Percentiles rank a stretch among this genome's conserved stretches.
Conservation (phyloP, 2,888 invertebrate genomes). For the Diloba caeruleocephala region DNA sequence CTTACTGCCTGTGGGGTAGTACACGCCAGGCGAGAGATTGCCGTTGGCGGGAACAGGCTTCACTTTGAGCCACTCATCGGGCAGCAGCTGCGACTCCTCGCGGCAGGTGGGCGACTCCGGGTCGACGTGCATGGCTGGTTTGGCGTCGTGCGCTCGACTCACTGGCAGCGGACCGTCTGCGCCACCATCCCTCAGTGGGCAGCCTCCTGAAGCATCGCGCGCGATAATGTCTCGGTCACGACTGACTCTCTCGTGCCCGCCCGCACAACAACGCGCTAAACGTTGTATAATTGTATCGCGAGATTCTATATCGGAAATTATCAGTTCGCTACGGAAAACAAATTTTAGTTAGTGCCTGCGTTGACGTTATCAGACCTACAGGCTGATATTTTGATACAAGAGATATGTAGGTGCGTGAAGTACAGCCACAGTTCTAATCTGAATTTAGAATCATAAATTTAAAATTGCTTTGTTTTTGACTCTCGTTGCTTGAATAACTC, state of each 20-base stretch:
- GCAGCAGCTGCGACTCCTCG: conserved; percentile 84
- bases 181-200: conserved; percentile 77
- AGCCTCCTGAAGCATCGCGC: conserved; percentile 85
- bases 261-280: conserved; percentile 81
- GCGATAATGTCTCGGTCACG: conserved; percentile 88
- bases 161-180: conserved; percentile 72
- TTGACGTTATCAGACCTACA: conserved; percentile 72
- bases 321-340: conserved; percentile 84
- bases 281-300: conserved; percentile 86
- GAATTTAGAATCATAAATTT: conserved; percentile 1
- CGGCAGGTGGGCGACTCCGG: conserved; percentile 85
- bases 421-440: neutral
- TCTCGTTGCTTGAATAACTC: conserved; percentile 18
- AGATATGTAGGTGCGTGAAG: conserved; percentile 4
- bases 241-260: conserved; percentile 78
- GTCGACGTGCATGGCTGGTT: conserved; percentile 81
- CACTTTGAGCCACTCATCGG: conserved; percentile 86
- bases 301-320: conserved; percentile 86
- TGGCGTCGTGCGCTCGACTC: conserved; percentile 78
- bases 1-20: conserved; percentile 86
- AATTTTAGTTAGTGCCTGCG: conserved; percentile 78
- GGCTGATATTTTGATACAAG: conserved; percentile 60
- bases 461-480: conserved; percentile 1
- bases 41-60: conserved; percentile 81
- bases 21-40: conserved; percentile 85